phyloP scores from a whole-genome alignment of 2,888 invertebrate species.

The Cryptus armator region DNA sequence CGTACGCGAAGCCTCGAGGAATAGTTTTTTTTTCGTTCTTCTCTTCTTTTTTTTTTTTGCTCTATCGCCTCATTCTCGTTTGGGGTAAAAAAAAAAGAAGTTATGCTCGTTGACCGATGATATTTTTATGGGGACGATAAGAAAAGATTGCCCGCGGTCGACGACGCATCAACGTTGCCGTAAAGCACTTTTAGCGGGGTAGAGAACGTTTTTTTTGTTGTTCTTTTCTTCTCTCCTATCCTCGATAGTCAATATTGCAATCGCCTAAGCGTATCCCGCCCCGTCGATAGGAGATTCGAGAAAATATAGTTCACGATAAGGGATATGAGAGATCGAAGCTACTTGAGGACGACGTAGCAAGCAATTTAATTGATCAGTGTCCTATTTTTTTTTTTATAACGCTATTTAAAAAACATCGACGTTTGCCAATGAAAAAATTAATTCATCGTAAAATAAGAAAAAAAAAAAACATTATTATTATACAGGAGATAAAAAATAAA shows the following conservation, averaged over 20 bases:
- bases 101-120: constrained; percentile 71
- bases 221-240: neutral
- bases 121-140: constrained; percentile 75
- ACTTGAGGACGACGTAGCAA: neutral
- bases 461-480: neutral
- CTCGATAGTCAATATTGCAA: constrained; percentile 43
- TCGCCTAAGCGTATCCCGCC: constrained; percentile 9
- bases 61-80: constrained; percentile 25
- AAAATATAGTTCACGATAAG: constrained; percentile 18
- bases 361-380: constrained; percentile 1
- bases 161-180: constrained; percentile 11
- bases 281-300: constrained; percentile 34
- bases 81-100: constrained; percentile 51
- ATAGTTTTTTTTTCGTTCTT: constrained; percentile 67
- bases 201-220: constrained; percentile 22
- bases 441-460: neutral
- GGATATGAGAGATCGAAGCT: neutral
- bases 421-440: neutral
- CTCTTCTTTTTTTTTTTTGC: constrained; percentile 41
- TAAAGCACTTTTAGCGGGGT: constrained; percentile 31
- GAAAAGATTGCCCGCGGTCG: constrained; percentile 63
- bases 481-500: neutral
- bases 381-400: neutral
- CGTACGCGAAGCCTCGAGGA: constrained; percentile 60
- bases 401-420: neutral